phyloP scores from a whole-genome alignment of 2,113 vertebrate genomes.

The Tetraodon nigroviridis region DNA sequence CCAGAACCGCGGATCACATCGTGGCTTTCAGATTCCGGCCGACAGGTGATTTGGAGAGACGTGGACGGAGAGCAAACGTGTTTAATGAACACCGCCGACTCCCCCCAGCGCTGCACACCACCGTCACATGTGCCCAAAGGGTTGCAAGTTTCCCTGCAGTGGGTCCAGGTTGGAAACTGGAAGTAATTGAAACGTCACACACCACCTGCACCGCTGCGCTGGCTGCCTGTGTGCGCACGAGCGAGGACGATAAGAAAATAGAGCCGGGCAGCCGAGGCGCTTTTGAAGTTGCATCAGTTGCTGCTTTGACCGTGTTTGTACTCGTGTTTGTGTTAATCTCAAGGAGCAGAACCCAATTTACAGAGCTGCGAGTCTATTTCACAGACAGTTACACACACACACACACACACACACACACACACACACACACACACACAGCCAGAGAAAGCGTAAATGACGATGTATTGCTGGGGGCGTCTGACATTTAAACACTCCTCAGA shows the following conservation, averaged over 20 bases:
- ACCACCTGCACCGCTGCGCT: slow-evolving; percentile 11
- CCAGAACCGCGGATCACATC: slow-evolving; percentile 31
- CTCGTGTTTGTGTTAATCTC: slow-evolving; percentile 56
- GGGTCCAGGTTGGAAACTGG: slow-evolving; percentile 9
- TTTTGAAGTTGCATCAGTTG: slow-evolving; percentile 54
- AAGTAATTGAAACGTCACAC: slow-evolving; percentile 37
- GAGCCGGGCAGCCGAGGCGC: slow-evolving; percentile 4
- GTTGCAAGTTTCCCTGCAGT: slow-evolving; percentile 1
- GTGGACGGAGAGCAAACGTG: slow-evolving; percentile 2
- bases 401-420: slow-evolving; percentile 38
- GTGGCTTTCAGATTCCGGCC: slow-evolving; percentile 18
- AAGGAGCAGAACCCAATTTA: slow-evolving; percentile 66
- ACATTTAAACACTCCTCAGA: slow-evolving; percentile 60
- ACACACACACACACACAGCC: slow-evolving; percentile 9
- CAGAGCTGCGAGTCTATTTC: slow-evolving; percentile 60
- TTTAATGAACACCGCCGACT: not conserved
- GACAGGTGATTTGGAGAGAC: slow-evolving; percentile 39
- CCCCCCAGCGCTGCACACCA: not conserved
- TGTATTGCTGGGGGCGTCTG: slow-evolving; percentile 48
- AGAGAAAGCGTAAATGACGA: slow-evolving; percentile 38
- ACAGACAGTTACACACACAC: slow-evolving; percentile 50
- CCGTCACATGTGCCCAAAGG: not conserved
- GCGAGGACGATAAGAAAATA: not conserved
- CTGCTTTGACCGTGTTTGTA: slow-evolving; percentile 52
- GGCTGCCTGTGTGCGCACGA: not conserved